A percentile compares a stretch with the other conserved stretches of the same genome.
Conservation (phyloP, 2,113 vertebrate species). For the Thunnus maccoyii region DNA sequence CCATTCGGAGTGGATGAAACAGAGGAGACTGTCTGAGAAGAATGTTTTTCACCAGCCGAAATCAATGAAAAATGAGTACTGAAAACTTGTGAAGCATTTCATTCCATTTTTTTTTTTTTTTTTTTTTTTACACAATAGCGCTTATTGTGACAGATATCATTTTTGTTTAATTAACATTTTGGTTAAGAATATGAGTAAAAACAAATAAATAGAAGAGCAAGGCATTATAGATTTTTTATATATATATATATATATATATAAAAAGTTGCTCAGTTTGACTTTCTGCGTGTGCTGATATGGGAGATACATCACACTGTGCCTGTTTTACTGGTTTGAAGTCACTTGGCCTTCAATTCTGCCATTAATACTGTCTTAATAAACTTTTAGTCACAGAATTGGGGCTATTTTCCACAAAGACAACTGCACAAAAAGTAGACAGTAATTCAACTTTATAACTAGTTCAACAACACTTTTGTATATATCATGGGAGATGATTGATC, state of each 20-base stretch:
- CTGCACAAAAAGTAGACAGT: slow-evolving; percentile 20
- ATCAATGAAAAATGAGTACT: slow-evolving; percentile 24
- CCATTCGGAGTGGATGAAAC: slow-evolving; percentile 37
- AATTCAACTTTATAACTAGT: slow-evolving; percentile 19
- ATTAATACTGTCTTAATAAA: slow-evolving; percentile 44
- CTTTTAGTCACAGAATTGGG: slow-evolving; percentile 6
- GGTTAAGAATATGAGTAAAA: slow-evolving; percentile 47
- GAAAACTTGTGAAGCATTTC: slow-evolving; percentile 62
- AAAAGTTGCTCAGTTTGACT: slow-evolving; percentile 58
- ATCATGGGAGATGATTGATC: slow-evolving; percentile 19
- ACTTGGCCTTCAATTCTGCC: slow-evolving; percentile 31
- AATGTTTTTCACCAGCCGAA: slow-evolving; percentile 35
- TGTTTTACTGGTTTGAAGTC: slow-evolving; percentile 50
- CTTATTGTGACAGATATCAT: slow-evolving; percentile 60
- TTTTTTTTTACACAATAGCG: slow-evolving; percentile 52
- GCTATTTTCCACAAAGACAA: slow-evolving; percentile 13
- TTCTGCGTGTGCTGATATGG: slow-evolving; percentile 62
- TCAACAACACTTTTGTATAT: slow-evolving; percentile 18
- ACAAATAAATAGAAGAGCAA: slow-evolving; percentile 47
- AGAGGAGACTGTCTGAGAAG: slow-evolving; percentile 30
- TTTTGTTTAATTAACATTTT: slow-evolving; percentile 66
- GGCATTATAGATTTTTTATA: slow-evolving; percentile 57
- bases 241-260: slow-evolving; percentile 53
- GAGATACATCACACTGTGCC: slow-evolving; percentile 39
- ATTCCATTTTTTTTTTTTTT: slow-evolving; percentile 38